These are phyloP conservation scores for Yponomeuta sedellus DNA, from an alignment of 2,888 invertebrate species.

Conservation along the genomic window DNA sequence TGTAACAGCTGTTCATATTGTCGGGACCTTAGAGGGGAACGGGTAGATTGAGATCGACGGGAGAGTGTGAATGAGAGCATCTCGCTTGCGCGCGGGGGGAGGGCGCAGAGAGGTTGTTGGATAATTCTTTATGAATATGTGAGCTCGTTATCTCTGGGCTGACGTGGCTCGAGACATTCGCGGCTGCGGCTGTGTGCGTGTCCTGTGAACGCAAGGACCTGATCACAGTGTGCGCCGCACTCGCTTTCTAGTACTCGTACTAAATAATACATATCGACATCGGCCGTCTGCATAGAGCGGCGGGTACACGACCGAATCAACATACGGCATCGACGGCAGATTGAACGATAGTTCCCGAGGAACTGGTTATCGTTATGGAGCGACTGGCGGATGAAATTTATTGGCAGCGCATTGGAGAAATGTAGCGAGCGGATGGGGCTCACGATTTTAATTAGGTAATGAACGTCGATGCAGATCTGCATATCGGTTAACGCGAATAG, in stretches of 20 bases:
- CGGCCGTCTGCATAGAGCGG: conserved; percentile 67
- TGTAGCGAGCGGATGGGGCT: conserved; percentile 76
- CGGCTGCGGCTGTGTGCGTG: conserved; percentile 44
- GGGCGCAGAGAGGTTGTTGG: conserved; percentile 56
- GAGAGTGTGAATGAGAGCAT: conserved; percentile 75
- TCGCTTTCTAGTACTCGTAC: conserved; percentile 55
- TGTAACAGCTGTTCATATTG: conserved; percentile 50
- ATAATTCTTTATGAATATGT: conserved; percentile 77
- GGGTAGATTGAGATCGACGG: conserved; percentile 69
- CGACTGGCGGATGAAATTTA: conserved; percentile 76
- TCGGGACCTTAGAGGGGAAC: conserved; percentile 62
- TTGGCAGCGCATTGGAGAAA: conserved; percentile 75
- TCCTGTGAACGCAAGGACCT: conserved; percentile 28
- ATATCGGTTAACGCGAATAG: conserved; percentile 71
- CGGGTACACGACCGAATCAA: conserved; percentile 76
- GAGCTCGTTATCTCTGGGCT: conserved; percentile 69
- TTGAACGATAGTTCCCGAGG: conserved; percentile 77
- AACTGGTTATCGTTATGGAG: conserved; percentile 77
- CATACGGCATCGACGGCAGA: conserved; percentile 76
- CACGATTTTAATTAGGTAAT: conserved; percentile 77
- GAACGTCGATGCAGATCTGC: conserved; percentile 76
- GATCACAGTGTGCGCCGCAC: conserved; percentile 36
- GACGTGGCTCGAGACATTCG: conserved; percentile 55
- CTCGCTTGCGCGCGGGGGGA: conserved; percentile 47
- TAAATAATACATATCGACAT: conserved; percentile 75